Evolutionary conservation across 2,113 vertebrate species (phyloP), one percentile per base, ranked within the genome.

Genomic region (Burhinus oedicnemus): DNA sequence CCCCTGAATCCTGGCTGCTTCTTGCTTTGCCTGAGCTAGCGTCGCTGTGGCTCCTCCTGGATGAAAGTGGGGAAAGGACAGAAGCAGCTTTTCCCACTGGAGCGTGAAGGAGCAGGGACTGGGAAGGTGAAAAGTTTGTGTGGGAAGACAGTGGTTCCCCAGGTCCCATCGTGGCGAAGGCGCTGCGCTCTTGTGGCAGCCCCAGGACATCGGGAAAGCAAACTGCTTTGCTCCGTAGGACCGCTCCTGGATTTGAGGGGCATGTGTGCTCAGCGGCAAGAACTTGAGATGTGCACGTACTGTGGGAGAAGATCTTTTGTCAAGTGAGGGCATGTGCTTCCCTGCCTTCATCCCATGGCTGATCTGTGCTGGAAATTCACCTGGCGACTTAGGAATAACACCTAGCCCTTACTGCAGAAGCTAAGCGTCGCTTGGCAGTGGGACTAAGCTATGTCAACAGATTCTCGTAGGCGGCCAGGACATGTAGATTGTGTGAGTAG

Each of bases 11-110:
- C 75, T 47, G 62, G 25, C 91, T 80, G 82, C 66, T 66, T 77
- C 47, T 76, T 54, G 61, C 87, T 89, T 72, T 74, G 71, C 83
- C 76, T 25, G 15, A 87, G 75, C 65, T 23, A 1, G 1, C 0
- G 0, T 26, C 12, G 38, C 71, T 70, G 54, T 5, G 6, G 89
- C 95, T 95, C 87, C 93, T 96, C 89, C 82, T 88, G 71, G 42
- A 95, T 95, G 96, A 96, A 95, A 34, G 96, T 61, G 89, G 81
- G 87, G 87, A 83, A 95, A 93, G 66, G 61, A 38, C 66, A 38
- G 54, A 58, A 58, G 42, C 3, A 0, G 60, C 78, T 88, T 77
- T 83, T 81, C 78, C 87, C n/a, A 15, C 91, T 78, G 94, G 95
- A 97, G 84, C 2, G 0, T 54, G 89, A 89, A 94, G 94, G 94